phyloP scores from a whole-genome alignment of 2,113 vertebrate species.

The Burhinus bistriatus region DNA sequence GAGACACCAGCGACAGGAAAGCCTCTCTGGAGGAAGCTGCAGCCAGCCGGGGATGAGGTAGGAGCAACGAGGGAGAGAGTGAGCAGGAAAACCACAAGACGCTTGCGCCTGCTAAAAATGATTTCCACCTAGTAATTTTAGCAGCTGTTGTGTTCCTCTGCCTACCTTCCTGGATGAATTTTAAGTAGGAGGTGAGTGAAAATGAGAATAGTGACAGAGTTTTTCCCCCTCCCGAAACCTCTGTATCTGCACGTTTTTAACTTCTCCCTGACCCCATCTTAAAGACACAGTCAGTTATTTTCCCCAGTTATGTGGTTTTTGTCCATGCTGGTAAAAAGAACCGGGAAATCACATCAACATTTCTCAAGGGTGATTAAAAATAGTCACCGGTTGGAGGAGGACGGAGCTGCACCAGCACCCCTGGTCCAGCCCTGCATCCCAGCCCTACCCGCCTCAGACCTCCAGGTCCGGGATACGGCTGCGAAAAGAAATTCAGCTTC shows the following conservation, averaged over 20 bases:
- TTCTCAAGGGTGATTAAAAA: background rate
- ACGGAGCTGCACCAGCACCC: background rate
- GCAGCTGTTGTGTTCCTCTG: conserved; percentile 38
- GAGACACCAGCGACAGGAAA: background rate
- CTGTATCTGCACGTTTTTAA: conserved; percentile 33
- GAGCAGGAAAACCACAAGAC: conserved; percentile 43
- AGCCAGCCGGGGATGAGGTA: background rate
- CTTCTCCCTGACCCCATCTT: background rate
- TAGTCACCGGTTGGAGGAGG: background rate
- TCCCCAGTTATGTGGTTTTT: background rate
- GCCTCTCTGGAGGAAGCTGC: background rate
- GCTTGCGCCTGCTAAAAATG: conserved; percentile 29
- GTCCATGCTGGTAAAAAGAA: background rate
- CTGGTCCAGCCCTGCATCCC: background rate
- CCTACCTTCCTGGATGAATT: conserved; percentile 20
- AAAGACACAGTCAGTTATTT: background rate
- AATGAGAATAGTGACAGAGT: conserved; percentile 1
- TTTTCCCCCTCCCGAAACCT: background rate
- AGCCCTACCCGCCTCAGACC: background rate
- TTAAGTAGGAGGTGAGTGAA: conserved; percentile 51
- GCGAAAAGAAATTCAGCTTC: background rate
- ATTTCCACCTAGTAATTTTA: conserved; percentile 51
- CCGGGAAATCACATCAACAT: rapidly evolving
- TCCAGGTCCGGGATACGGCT: rapidly evolving
- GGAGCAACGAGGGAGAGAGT: background rate